Evolutionary conservation across 2,113 vertebrate species (phyloP).

Genomic region (Nannobrachium achirus): DNA sequence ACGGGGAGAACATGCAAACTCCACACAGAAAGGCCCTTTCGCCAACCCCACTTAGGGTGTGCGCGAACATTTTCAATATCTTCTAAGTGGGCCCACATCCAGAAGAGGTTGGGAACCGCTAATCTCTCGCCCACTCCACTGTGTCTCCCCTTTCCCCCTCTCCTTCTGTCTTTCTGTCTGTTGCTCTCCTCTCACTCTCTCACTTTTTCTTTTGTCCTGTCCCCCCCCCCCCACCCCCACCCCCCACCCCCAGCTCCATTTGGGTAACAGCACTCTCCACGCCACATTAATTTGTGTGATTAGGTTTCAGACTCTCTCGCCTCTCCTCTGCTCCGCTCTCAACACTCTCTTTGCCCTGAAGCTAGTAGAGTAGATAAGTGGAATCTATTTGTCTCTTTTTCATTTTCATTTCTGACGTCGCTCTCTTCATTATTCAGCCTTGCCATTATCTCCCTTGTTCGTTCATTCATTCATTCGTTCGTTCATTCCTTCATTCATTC

Average conservation of each 20-base stretch:
- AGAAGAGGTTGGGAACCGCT: no score
- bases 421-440: no score
- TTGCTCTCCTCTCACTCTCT: background rate
- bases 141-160: slow-evolving; percentile 31
- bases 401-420: no score
- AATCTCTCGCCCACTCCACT: background rate
- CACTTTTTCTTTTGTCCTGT: background rate
- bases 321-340: slow-evolving; percentile 14
- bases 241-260: slow-evolving; percentile 62
- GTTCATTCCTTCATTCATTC: slow-evolving; percentile 6
- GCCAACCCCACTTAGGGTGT: no score
- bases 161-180: slow-evolving; percentile 7
- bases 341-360: no score
- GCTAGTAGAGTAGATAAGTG: no score
- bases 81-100: no score
- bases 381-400: no score
- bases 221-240: slow-evolving; percentile 6
- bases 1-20: no score
- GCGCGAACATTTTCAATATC: no score
- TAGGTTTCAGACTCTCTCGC: slow-evolving; percentile 60
- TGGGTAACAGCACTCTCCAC: slow-evolving; percentile 71
- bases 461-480: background rate
- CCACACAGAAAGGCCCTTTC: no score
- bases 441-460: background rate
- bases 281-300: slow-evolving; percentile 79